Conservation (phyloP, 2,797 vertebrate genomes). For the Argya squamiceps region DNA sequence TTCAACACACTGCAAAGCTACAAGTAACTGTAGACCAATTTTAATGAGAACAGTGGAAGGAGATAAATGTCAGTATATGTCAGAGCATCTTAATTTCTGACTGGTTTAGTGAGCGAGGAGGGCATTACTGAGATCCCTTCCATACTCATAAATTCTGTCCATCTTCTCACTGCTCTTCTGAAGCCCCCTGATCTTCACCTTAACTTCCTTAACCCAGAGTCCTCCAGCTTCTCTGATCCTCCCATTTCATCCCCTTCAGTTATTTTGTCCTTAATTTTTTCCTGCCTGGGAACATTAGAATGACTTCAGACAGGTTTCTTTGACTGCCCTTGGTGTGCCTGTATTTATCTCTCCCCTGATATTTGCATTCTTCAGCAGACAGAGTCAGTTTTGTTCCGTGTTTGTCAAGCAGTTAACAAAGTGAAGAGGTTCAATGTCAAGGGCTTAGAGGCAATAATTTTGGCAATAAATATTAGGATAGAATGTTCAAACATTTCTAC, state of each 20-base stretch:
- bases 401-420: slow-evolving; percentile 19
- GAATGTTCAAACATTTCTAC: neutral
- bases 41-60: slow-evolving; percentile 38
- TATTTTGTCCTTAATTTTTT: neutral
- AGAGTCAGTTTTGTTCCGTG: neutral
- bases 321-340: neutral
- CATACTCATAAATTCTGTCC: neutral
- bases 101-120: neutral
- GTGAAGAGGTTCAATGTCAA: neutral
- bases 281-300: neutral
- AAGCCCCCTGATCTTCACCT: neutral
- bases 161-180: neutral
- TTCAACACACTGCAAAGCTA: slow-evolving; percentile 33
- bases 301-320: neutral
- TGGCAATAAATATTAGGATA: slow-evolving; percentile 7
- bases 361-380: neutral
- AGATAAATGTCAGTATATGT: slow-evolving; percentile 34
- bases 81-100: neutral
- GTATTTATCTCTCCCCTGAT: neutral
- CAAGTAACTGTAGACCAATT: neutral
- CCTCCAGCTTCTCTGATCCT: neutral
- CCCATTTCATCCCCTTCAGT: neutral
- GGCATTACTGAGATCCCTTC: neutral
- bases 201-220: neutral
- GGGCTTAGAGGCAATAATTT: neutral